Conservation (phyloP, 2,888 invertebrate genomes). For the Therioaphis trifolii region DNA sequence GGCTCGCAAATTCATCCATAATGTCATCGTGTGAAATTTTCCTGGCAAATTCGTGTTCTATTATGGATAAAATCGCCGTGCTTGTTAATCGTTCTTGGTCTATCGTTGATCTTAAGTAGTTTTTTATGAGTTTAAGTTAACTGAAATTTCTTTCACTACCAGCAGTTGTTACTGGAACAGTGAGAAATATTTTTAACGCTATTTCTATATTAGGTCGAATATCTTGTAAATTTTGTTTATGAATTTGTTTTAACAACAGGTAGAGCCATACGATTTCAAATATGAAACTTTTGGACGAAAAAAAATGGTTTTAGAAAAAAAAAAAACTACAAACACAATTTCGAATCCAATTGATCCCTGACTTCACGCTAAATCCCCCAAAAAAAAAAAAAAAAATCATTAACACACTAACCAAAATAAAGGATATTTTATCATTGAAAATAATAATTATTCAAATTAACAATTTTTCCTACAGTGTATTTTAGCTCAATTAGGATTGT, state of each 20-base stretch:
- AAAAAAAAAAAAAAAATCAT: too few species aligned
- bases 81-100: constrained; percentile 27
- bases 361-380: too few species aligned
- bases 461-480: too few species aligned
- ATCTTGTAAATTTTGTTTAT: constrained; percentile 33
- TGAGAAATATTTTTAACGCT: constrained; percentile 21
- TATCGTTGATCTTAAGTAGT: constrained; percentile 29
- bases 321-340: too few species aligned
- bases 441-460: too few species aligned
- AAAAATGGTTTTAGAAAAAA: too few species aligned
- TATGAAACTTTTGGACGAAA: too few species aligned
- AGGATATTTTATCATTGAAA: too few species aligned
- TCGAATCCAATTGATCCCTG: too few species aligned
- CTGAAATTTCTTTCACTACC: constrained; percentile 26
- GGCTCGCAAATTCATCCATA: background rate
- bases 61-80: constrained; percentile 7
- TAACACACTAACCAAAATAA: too few species aligned
- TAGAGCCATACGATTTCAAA: too few species aligned
- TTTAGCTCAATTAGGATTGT: too few species aligned
- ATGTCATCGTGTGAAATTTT: constrained; percentile 7
- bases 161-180: constrained; percentile 36
- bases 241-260: constrained; percentile 16
- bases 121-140: constrained; percentile 36
- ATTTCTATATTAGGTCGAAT: constrained; percentile 10
- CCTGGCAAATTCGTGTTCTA: background rate